Conservation (phyloP, 2,797 vertebrate species). For the Amazona ochrocephala region DNA sequence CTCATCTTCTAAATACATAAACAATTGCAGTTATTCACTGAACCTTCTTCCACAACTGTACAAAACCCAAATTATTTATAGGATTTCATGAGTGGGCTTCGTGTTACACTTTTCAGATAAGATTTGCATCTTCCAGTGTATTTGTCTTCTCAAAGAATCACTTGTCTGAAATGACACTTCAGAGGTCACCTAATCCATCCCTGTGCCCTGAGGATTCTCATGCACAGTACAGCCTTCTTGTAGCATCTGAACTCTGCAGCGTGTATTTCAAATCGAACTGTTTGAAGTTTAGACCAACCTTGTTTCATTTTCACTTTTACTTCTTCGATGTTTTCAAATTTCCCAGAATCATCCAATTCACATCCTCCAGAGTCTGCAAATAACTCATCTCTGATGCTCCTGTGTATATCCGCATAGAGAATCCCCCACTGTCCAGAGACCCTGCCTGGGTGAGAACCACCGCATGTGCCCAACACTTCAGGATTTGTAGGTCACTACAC, state of each 20-base stretch:
- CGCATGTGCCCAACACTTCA: fast-evolving
- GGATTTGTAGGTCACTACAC: background rate
- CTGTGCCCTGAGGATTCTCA: background rate
- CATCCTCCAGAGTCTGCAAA: background rate
- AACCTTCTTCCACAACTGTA: background rate
- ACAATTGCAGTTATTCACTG: background rate
- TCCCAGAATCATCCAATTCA: background rate
- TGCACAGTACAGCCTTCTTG: background rate
- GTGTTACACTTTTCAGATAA: slow-evolving; percentile 28
- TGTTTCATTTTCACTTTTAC: background rate
- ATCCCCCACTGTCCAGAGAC: background rate
- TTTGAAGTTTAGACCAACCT: background rate
- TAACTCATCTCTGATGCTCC: background rate
- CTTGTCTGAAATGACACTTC: slow-evolving; percentile 38
- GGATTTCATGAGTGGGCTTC: background rate
- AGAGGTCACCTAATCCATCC: slow-evolving; percentile 46
- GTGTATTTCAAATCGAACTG: background rate
- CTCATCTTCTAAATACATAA: background rate
- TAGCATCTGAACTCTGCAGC: background rate
- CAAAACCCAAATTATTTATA: background rate
- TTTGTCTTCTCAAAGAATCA: slow-evolving; percentile 57
- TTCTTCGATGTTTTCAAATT: background rate
- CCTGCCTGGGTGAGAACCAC: fast-evolving
- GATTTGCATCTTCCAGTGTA: slow-evolving; percentile 20
- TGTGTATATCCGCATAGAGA: fast-evolving